Percentiles rank a stretch among this genome's conserved stretches.
These are phyloP conservation scores for Limnephilus lunatus DNA, from an alignment of 2,888 invertebrate genomes.

Conservation along the genomic window DNA sequence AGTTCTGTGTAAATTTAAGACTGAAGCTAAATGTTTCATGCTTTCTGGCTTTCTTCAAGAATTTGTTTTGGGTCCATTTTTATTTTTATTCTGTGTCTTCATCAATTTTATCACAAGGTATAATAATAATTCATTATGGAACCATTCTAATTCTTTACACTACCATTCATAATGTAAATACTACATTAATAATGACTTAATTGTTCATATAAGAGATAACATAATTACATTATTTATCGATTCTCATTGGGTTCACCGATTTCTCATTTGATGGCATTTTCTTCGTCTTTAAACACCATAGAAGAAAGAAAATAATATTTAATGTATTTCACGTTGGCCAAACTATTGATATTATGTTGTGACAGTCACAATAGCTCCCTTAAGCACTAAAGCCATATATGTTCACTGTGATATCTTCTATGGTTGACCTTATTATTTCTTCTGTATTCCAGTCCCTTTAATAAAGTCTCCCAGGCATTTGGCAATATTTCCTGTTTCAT, in stretches of 20 bases:
- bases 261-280: background rate
- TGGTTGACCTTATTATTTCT: background rate
- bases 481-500: background rate
- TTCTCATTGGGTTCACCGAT: background rate
- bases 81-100: too few species aligned
- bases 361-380: background rate
- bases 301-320: background rate
- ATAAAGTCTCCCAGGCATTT: background rate
- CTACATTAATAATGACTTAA: too few species aligned
- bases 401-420: background rate
- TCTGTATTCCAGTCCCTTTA: background rate
- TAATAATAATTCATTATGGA: too few species aligned
- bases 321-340: background rate
- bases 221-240: background rate
- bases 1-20: too few species aligned
- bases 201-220: too few species aligned
- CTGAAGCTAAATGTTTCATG: too few species aligned
- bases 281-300: background rate
- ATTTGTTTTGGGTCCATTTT: too few species aligned
- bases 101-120: too few species aligned
- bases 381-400: background rate
- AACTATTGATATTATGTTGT: background rate
- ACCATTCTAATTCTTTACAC: too few species aligned
- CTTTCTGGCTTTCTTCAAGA: too few species aligned
- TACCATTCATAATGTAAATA: too few species aligned